Evolutionary conservation across 2,888 invertebrate genomes (phyloP), one percentile per base, ranked within the genome.

Genomic region (Temnothorax unifasciatus): DNA sequence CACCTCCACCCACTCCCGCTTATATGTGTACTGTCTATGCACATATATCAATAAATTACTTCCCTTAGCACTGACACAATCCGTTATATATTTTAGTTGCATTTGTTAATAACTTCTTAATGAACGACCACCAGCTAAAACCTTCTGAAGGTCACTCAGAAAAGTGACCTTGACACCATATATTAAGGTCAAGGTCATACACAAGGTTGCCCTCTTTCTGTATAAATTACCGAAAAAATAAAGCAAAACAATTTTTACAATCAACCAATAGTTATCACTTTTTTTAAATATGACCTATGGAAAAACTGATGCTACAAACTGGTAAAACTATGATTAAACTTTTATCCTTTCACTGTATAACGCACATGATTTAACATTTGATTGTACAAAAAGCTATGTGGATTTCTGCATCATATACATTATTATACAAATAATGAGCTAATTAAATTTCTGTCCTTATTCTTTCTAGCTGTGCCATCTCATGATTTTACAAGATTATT

Each of bases 351-450:
- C 63, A 64, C 69, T 82, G 63, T 75, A 34, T n/a, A 47, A 79
- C 47, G 9, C 68, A 52, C 21, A 74, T 71, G 61, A 66, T 69
- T 69, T 69, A 76, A 81, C 71, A 81, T 69, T 69, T 69, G 29
- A 69, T 81, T 71, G 71, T 81, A 81, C 71, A 71, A 71, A 81
- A 81, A 81, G 34, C 59, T 71, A 81, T 71, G 18, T 68, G 71
- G 59, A 59, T 61, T 81, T 81, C 34, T 71, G 71, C 59, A 84
- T 81, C 76, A 82, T 68, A 61, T 85, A 76, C 81, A 82, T 76
- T 86, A 76, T 79, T 86, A 84, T 85, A 88, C 77, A 85, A 88
- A 81, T 87, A 86, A 66, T 83, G 18, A 75, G 61, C 66, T 77
- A 54, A 59, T 84, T 81, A 73, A 87, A 75, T 44, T 63, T 74